Base-by-base conservation (phyloP, 1,140 invertebrate genomes). In the Diorhabda elongata region DNA sequence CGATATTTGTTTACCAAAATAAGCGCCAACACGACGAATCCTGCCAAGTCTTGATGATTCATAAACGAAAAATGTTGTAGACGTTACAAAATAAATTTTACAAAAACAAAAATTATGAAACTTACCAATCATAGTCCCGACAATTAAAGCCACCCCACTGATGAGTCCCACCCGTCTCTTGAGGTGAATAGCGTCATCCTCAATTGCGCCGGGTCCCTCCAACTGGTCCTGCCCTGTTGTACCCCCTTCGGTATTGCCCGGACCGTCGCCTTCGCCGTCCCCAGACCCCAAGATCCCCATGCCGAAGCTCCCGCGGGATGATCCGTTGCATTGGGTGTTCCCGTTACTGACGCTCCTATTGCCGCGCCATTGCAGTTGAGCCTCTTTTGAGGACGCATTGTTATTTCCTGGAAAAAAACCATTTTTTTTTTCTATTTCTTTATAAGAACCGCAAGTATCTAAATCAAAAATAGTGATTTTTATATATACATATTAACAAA, bases 81-180 rank as follows among this genome's bases (percentile, higher is more conserved):
- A 26, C 26, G 26, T 26, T 26, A 26, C 26, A 26, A 26, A 26
- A 26, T 26, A 26, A 0, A 26, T 26, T 26, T 26, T 26, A 11
- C 0, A 26, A 26, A 26, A 26, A 26, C 26, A 26, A 26, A 26
- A 26, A 26, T 26, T 26, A 26, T 26, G 26, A 26, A 26, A 81
- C 83, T 85, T 82, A 92, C 91, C 93, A 77, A 96, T 95, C 93
- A 96, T 96, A 71, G 94, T 96, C 78, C 94, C 94, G 76, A 96
- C 93, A 84, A 96, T 96, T 94, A 96, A 88, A 93, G 93, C 93
- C 90, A 95, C 93, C 92, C 94, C 93, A 93, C 93, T 95, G 92
- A 95, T 87, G 91, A 96, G 93, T 92, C 93, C 95, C 89, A 98
- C 91, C 92, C 92, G 92, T 94, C 92, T 94, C 92, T 95, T 91